These are phyloP conservation scores for Vireo altiloquus DNA, from an alignment of 2,113 vertebrate species.

Conservation along the genomic window DNA sequence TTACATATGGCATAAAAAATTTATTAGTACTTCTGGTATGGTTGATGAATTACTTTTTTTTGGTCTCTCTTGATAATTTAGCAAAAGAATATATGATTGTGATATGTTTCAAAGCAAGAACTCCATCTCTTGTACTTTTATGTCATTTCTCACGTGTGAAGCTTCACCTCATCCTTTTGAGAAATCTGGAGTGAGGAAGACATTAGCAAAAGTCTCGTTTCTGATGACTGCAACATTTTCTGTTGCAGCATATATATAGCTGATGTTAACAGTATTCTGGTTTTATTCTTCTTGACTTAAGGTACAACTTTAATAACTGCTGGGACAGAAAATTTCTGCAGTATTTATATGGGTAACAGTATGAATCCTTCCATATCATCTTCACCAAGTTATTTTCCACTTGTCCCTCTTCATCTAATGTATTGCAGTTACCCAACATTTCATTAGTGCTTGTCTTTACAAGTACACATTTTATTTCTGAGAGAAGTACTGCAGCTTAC, in stretches of 20 bases:
- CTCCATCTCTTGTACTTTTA: neutral
- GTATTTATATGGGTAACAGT: neutral
- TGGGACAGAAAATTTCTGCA: neutral
- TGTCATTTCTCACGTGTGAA: neutral
- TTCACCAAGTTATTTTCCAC: neutral
- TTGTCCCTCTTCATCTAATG: neutral
- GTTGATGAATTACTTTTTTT: neutral
- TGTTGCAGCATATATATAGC: neutral
- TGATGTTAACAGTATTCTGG: neutral
- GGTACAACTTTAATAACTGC: neutral
- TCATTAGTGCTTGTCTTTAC: neutral
- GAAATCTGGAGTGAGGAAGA: neutral
- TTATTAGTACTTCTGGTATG: neutral
- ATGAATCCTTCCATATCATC: neutral
- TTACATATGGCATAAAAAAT: neutral
- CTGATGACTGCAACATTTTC: neutral
- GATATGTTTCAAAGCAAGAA: neutral
- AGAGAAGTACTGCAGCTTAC: neutral
- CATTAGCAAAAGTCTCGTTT: neutral
- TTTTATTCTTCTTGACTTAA: neutral
- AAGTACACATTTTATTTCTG: neutral
- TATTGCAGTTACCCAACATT: neutral
- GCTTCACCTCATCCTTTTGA: neutral
- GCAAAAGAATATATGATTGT: neutral
- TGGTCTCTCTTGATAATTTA: neutral